Conservation (phyloP, 2,113 vertebrate genomes). For the Struthidea cinerea region DNA sequence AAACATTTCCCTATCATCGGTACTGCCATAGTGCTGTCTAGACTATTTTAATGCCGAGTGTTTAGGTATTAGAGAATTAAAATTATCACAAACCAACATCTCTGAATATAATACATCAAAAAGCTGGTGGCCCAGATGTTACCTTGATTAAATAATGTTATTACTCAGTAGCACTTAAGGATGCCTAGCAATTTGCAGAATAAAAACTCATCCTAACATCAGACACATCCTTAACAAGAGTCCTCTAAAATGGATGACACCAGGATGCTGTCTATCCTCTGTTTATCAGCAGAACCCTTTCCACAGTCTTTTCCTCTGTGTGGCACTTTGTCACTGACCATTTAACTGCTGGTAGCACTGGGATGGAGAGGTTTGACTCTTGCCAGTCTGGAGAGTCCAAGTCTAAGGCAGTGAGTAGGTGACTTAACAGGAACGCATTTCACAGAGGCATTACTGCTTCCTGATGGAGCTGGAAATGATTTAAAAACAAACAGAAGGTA, state of each 20-base stretch:
- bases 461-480: constrained; percentile 70
- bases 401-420: constrained; percentile 83
- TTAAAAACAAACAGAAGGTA: not conserved
- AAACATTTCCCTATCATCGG: not conserved
- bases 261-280: not conserved
- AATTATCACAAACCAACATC: not conserved
- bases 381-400: constrained; percentile 88
- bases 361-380: constrained; percentile 91
- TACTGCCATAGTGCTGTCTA: not conserved
- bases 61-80: not conserved
- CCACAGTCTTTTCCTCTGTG: not conserved
- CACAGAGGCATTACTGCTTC: constrained; percentile 61
- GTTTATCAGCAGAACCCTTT: not conserved
- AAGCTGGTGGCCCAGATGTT: not conserved
- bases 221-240: not conserved
- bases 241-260: not conserved
- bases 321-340: not conserved
- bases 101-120: not conserved
- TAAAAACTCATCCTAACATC: not conserved
- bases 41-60: not conserved
- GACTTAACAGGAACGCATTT: constrained; percentile 68
- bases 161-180: not conserved
- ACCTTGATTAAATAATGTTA: not conserved
- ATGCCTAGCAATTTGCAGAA: not conserved
- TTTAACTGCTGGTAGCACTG: constrained; percentile 68